A percentile compares a stretch with the other conserved stretches of the same genome.
Conservation (phyloP, 2,797 vertebrate species). For the Xerus rutilus region DNA sequence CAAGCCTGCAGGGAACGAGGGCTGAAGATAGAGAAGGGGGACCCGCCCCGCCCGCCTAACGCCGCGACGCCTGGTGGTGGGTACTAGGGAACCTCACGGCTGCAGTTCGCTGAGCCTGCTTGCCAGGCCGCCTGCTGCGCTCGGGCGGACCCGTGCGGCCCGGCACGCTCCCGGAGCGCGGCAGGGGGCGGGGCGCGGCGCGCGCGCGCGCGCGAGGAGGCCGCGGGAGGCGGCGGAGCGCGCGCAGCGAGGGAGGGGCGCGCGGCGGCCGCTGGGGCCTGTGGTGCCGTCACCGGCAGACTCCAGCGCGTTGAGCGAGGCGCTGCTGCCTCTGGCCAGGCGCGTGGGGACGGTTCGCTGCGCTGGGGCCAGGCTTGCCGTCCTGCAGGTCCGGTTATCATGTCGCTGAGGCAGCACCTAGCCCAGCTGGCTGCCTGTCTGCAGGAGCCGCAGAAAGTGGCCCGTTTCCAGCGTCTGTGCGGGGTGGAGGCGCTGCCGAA, state of each 20-base stretch:
- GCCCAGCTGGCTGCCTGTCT: constrained; percentile 85
- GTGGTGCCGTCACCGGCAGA: constrained; percentile 57
- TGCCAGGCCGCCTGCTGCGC: background rate
- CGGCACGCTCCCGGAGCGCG: accelerated
- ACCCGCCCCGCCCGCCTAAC: background rate
- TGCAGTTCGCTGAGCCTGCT: accelerated
- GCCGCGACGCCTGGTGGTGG: background rate
- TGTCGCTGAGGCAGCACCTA: constrained; percentile 84
- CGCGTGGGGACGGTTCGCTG: background rate
- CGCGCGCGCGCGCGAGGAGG: accelerated
- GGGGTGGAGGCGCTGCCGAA: constrained; percentile 89
- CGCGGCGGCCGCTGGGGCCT: constrained; percentile 52
- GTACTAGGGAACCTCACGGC: background rate
- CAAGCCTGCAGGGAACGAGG: accelerated
- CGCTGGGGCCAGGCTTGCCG: background rate
- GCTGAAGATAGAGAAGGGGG: background rate
- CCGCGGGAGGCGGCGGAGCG: constrained; percentile 9
- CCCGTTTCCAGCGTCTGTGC: constrained; percentile 94
- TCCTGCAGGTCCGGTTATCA: constrained; percentile 56
- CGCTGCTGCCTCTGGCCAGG: background rate
- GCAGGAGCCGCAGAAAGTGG: constrained; percentile 94
- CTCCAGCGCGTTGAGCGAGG: background rate
- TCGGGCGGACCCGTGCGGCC: accelerated
- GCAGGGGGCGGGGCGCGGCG: background rate
- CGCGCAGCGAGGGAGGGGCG: background rate